Evolutionary conservation across 1,140 invertebrate genomes (phyloP).

Genomic region (Phocides pigmalion): DNA sequence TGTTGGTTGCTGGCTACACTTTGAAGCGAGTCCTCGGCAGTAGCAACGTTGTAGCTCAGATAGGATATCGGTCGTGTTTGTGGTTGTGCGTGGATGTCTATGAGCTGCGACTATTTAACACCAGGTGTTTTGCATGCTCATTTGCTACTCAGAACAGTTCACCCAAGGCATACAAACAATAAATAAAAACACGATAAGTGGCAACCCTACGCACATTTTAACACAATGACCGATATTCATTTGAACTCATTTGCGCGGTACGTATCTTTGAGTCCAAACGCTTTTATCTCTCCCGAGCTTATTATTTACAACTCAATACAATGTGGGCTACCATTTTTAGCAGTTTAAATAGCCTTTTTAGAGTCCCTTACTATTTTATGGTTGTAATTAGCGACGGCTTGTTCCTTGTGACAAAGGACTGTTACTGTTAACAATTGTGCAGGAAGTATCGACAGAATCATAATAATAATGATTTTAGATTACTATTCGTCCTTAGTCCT

Average conservation of each 20-base stretch:
- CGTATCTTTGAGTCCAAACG: slow-evolving; percentile 43
- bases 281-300: slow-evolving; percentile 35
- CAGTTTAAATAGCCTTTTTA: slow-evolving; percentile 45
- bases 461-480: no score
- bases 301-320: slow-evolving; percentile 60
- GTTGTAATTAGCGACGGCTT: slow-evolving; percentile 54
- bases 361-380: slow-evolving; percentile 51
- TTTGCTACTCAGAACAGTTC: no score
- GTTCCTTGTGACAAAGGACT: slow-evolving; percentile 37
- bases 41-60: no score
- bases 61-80: no score
- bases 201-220: slow-evolving; percentile 43
- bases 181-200: slow-evolving; percentile 5
- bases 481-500: no score
- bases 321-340: slow-evolving; percentile 52
- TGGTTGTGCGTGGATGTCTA: no score
- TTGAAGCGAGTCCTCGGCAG: no score
- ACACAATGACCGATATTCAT: slow-evolving; percentile 53
- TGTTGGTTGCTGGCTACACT: no score
- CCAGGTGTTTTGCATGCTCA: no score
- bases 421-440: slow-evolving; percentile 44
- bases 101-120: no score
- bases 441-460: slow-evolving; percentile 11
- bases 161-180: no score
- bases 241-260: slow-evolving; percentile 53